phyloP scores from a whole-genome alignment of 2,113 vertebrate species.

The Brachypteracias leptosomus region DNA sequence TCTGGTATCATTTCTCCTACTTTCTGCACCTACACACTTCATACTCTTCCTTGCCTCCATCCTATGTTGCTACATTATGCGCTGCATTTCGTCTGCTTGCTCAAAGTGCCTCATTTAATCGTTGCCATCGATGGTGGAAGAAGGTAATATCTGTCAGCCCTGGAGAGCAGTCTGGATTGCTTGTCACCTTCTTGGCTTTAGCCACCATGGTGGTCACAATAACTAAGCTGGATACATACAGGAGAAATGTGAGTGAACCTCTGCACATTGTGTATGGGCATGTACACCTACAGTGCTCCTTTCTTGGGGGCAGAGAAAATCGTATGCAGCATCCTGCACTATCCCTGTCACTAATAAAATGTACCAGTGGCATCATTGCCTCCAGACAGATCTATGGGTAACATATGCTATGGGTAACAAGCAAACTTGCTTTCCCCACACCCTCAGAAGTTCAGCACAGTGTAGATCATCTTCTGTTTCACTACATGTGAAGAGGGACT shows the following conservation, averaged over 20 bases:
- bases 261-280: fast-evolving
- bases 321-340: fast-evolving
- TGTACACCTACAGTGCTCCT: neutral
- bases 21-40: neutral
- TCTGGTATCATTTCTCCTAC: neutral
- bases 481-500: neutral
- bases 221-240: neutral
- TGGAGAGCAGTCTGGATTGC: neutral
- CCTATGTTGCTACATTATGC: neutral
- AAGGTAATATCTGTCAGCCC: neutral
- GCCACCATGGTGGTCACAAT: neutral
- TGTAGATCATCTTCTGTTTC: neutral
- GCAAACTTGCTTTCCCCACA: neutral
- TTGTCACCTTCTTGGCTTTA: neutral
- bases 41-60: neutral
- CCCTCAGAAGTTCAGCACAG: neutral
- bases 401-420: too few species aligned
- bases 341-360: neutral
- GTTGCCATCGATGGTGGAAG: neutral
- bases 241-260: neutral
- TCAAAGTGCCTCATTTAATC: neutral
- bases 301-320: neutral
- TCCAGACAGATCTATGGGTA: neutral
- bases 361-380: neutral
- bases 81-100: neutral